Evolutionary conservation across 1,140 invertebrate genomes (phyloP), one percentile per base, ranked within the genome.

Genomic region (Drosophila teissieri): DNA sequence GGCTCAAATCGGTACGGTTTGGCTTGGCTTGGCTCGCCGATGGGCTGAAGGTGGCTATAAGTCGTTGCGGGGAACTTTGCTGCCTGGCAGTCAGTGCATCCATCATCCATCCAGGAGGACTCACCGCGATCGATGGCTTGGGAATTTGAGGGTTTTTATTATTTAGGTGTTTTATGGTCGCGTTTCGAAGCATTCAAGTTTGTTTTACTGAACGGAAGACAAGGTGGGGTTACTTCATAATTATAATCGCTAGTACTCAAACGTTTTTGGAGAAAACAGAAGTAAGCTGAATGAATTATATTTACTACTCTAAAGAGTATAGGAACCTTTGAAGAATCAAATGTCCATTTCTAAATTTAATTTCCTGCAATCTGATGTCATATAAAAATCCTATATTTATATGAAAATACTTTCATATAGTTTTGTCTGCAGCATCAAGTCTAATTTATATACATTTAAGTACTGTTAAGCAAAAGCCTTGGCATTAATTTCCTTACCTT

Each of bases 41-140:
- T 42, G 64, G 64, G 31, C 52, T 27, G 46, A 65, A 68, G 64
- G 60, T 68, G 45, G 36, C 49, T 17, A 22, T 6, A 17, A 34
- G 57, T 15, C 57, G 22, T 12, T 34, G 53, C 53, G 60, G 53
- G 48, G 57, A 54, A 54, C 60, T 10, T 31, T 10, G 63, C 63
- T 65, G 61, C 27, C 46, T 65, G 62, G 45, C 60, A 64, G 46
- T 31, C 61, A 68, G 64, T 68, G 64, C 61, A 68, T 68, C 64
- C 64, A 67, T 68, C 64, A 68, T 19, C 65, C 46, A n/a, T 68
- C 46, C 27, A n/a, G 19, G 31, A 65, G 64, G 64, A 36, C 48
- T 67, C 61, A 42, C 37, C 37, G 27, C 17, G 46, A 27, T 62
- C 36, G 24, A 7, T 10, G 64, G 27, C 49, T 37, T 12, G 14